Base-by-base conservation (phyloP, 2,113 vertebrate genomes). In the Callithrix jacchus region DNA sequence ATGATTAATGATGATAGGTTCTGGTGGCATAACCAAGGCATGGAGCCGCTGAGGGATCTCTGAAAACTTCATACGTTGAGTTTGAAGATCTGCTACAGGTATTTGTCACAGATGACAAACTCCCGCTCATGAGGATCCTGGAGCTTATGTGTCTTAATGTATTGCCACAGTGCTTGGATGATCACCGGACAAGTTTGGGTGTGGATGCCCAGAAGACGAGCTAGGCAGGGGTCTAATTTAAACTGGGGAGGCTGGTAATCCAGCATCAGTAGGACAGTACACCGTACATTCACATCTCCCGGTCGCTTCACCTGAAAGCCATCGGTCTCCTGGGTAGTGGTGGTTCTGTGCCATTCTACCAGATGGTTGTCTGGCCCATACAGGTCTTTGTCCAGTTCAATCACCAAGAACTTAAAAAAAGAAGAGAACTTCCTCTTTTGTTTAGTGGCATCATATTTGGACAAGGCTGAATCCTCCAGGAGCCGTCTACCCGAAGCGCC, bases 391-490 rank as follows among this genome's bases (percentile, higher is more conserved):
- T 99, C 99, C 98, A 99, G 98, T 97, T 99, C 99, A 21, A 99
- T 99, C 98, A 99, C 99, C 98, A 99, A 99, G 93, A 99, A 99
- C 97, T 99, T 99, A 98, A 99, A 99, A 98, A 99, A 99, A 91
- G 99, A 99, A n/a, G 99, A 99, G 95, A 99, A 99, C 96, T 99
- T 99, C 96, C 99, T 99, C 97, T 99, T 99, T 98, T 99, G 99
- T 98, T 99, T 99, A 95, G 99, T 99, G 97, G 99, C 99, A 98
- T 99, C 99, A 42, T 99, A 99, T 98, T 99, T 99, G 96, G 99
- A 99, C 97, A 99, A 99, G 91, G 99, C 99, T 73, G 99, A 99
- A 97, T 99, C 99, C 96, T 99, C 99, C 47, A 99, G 98, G 89
- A 99, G 99, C 84, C 99, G 98, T 6, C 99, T 87, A 99, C 99